Base-by-base conservation (phyloP, 2,797 vertebrate species). In the Pangasius mekongensis region DNA sequence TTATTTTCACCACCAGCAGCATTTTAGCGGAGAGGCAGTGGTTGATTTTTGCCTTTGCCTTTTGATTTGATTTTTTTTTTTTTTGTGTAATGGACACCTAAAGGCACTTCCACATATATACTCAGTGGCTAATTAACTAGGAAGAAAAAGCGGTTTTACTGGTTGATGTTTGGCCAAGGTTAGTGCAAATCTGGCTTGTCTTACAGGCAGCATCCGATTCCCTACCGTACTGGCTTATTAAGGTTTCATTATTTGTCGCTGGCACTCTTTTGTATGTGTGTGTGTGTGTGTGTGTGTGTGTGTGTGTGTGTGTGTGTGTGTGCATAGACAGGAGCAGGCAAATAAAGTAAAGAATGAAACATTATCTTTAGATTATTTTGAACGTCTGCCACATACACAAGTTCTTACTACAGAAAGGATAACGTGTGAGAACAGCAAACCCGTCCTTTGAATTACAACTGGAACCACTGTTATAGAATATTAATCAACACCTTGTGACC, bases 91-190 rank as follows among this genome's bases (percentile, higher is more conserved):
- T 13, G 3, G 77, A 36, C 13, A 81, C 77, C 30, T 66, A 84
- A 91, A 93, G 92, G 54, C 89, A 88, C 85, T 90, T 92, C 93
- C 91, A 92, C 60, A 86, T 90, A 90, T 52, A 87, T 52, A 87
- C 11, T 39, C 66, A 20, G 78, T 60, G 64, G 85, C 33, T 47
- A 81, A 56, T 87, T 87, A 88, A 67, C 27, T 64, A 16, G 78
- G 86, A 89, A 66, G 18, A 73, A 71, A 71, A 83, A 76, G 71
- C 56, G 81, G 67, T 56, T 89, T 39, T 76, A 10, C 36, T 78
- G 88, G 60, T 47, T 9, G 10, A 43, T 11, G 71, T 33, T 33
- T 36, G 66, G 66, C 66, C 5, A 54, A 60, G 80, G 52, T 86
- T 56, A 62, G 58, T 27, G 74, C 58, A 69, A n/a, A 81, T 78